Percentiles rank a stretch among this genome's conserved stretches.
Conservation (phyloP, 2,888 invertebrate genomes). For the Phymatocera aterrima region DNA sequence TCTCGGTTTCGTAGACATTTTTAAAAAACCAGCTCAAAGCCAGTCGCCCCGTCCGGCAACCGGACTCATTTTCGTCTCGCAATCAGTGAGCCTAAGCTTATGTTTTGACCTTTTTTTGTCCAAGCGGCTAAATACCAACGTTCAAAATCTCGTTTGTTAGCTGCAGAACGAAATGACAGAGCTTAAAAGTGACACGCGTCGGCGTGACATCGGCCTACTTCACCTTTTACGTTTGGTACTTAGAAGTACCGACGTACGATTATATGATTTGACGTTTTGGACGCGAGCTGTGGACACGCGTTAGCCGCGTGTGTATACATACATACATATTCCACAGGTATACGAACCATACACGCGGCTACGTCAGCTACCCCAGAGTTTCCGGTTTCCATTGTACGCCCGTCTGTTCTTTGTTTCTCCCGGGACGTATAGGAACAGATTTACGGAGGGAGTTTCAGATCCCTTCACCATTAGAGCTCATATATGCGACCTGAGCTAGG, state of each 20-base stretch:
- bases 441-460: slow-evolving; percentile 27
- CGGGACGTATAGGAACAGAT: slow-evolving; percentile 13
- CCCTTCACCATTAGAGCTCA: slow-evolving; percentile 24
- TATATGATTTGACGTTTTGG: not conserved
- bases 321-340: no score
- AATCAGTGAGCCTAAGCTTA: not conserved
- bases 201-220: not conserved
- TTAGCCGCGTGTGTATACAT: not conserved
- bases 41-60: no score
- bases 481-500: slow-evolving; percentile 2
- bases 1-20: slow-evolving; percentile 24
- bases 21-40: not conserved
- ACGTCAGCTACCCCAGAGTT: slow-evolving; percentile 55
- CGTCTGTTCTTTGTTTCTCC: slow-evolving; percentile 30
- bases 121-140: not conserved
- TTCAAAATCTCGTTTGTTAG: slow-evolving; percentile 33
- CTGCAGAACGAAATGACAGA: not conserved
- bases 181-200: slow-evolving; percentile 19
- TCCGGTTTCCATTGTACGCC: slow-evolving; percentile 66
- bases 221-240: not conserved
- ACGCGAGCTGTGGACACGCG: slow-evolving; percentile 23
- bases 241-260: not conserved
- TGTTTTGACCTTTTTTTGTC: not conserved
- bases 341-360: not conserved
- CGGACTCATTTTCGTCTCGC: no score